Conservation (phyloP, 1,140 invertebrate genomes). For the Bradysia coprophila region DNA sequence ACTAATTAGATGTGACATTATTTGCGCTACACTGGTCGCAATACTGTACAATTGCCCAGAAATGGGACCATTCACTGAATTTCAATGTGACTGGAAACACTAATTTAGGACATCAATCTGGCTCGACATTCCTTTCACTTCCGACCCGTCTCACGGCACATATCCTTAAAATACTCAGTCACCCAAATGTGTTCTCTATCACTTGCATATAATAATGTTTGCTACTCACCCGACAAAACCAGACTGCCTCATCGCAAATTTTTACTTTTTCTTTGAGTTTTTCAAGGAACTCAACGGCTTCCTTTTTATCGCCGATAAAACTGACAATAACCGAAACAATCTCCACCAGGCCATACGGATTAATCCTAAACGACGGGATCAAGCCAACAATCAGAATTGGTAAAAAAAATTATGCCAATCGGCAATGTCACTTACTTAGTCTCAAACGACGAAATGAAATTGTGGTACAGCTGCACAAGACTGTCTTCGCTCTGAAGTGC, state of each 20-base stretch:
- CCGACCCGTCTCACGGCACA: no score
- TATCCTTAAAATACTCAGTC: no score
- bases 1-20: no score
- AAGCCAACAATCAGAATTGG: constrained; percentile 7
- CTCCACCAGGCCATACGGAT: constrained; percentile 80
- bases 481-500: constrained; percentile 57
- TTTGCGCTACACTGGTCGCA: no score
- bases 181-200: no score
- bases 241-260: constrained; percentile 64
- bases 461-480: constrained; percentile 73
- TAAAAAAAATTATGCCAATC: background rate
- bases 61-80: no score
- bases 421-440: constrained; percentile 57
- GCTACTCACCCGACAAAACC: constrained; percentile 57
- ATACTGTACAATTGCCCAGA: no score
- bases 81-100: no score
- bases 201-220: no score
- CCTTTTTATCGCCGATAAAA: constrained; percentile 62
- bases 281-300: constrained; percentile 70
- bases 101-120: no score
- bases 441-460: constrained; percentile 85
- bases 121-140: no score
- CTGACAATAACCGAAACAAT: constrained; percentile 62
- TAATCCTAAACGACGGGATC: constrained; percentile 73
- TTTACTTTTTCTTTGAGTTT: constrained; percentile 79